phyloP scores from a whole-genome alignment of 2,797 vertebrate genomes.

The Oreonectes daqikongensis region DNA sequence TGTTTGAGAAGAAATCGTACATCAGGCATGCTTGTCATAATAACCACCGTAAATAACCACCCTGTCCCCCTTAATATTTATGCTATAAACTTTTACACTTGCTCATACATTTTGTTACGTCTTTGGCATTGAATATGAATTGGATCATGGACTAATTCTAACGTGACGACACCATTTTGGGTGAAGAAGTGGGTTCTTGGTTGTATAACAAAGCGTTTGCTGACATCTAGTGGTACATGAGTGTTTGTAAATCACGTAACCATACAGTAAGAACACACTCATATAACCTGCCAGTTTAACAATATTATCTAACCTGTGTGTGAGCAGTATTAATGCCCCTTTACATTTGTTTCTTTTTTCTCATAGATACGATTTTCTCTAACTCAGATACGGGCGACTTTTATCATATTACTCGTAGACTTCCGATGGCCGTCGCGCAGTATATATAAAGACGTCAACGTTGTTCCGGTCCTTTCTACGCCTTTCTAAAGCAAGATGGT shows the following conservation, averaged over 20 bases:
- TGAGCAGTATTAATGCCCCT: too few species aligned
- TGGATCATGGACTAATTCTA: neutral
- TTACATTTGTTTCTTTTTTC: too few species aligned
- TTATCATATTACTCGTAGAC: conserved; percentile 4
- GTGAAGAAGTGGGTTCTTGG: neutral
- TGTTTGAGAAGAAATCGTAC: neutral
- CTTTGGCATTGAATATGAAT: neutral
- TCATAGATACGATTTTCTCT: too few species aligned
- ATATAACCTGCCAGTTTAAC: neutral
- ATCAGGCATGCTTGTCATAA: neutral
- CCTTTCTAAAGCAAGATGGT: conserved; percentile 60
- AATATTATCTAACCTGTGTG: neutral
- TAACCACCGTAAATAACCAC: neutral
- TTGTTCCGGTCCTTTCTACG: conserved; percentile 54
- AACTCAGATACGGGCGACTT: conserved; percentile 4
- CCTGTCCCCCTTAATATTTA: neutral
- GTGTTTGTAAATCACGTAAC: too few species aligned
- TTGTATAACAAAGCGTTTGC: conserved; percentile 17
- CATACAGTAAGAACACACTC: neutral
- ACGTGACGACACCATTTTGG: neutral
- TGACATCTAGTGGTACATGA: conserved; percentile 69
- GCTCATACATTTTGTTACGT: neutral
- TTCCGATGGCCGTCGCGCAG: neutral
- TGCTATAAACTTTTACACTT: neutral
- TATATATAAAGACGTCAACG: conserved; percentile 33